Conservation (phyloP, 2,797 vertebrate genomes). For the Propithecus deckenii region DNA sequence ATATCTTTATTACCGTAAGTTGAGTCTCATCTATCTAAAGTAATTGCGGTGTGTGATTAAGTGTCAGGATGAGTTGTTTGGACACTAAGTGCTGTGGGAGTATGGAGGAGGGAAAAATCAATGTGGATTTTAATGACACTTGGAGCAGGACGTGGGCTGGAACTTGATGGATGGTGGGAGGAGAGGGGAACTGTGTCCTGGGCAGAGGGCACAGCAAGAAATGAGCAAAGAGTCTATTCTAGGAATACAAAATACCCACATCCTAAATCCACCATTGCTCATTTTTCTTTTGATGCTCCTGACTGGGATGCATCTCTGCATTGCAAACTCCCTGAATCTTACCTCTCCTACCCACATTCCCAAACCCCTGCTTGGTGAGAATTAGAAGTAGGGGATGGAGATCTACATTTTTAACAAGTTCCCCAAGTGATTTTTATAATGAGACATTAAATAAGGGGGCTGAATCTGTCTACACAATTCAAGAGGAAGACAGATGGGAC, state of each 20-base stretch:
- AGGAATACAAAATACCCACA: background rate
- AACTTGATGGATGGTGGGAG: background rate
- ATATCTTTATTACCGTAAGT: constrained; percentile 39
- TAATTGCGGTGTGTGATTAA: background rate
- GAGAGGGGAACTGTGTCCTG: background rate
- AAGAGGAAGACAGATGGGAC: constrained; percentile 41
- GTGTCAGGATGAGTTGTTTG: background rate
- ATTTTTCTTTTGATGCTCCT: background rate
- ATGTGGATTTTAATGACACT: background rate
- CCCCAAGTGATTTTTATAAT: background rate
- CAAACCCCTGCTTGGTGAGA: background rate
- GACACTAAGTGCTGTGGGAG: background rate
- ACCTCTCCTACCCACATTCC: background rate
- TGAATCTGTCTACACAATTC: background rate
- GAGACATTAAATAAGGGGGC: background rate
- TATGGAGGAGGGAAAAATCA: background rate
- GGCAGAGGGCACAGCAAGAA: background rate
- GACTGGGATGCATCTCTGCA: background rate
- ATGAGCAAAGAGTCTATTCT: background rate
- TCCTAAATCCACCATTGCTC: background rate
- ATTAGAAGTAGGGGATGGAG: background rate
- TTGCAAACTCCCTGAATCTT: background rate
- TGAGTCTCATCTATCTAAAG: constrained; percentile 20
- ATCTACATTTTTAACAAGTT: background rate
- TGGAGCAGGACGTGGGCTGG: background rate